Conservation (phyloP, 2,113 vertebrate species). For the Hucho hucho region DNA sequence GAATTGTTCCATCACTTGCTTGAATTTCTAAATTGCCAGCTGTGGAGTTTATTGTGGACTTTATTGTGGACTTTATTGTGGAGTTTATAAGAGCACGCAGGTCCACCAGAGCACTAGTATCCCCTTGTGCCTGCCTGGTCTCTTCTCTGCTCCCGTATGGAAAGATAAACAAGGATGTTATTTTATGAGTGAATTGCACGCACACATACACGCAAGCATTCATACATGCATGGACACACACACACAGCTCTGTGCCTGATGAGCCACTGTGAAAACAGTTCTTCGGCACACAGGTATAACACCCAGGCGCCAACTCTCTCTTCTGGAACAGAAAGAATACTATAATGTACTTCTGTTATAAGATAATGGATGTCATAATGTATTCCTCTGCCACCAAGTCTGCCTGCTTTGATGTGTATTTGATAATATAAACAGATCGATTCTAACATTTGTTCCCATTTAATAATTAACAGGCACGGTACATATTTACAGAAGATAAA, state of each 20-base stretch:
- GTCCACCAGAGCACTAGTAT: neutral
- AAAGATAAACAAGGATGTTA: neutral
- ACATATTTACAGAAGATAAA: constrained; percentile 13
- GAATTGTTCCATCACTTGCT: too few relatives aligned
- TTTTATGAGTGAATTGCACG: neutral
- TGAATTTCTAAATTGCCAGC: too few relatives aligned
- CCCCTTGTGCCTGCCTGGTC: neutral
- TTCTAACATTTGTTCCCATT: constrained; percentile 16
- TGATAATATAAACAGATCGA: constrained; percentile 27
- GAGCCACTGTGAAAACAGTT: neutral
- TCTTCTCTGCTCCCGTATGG: neutral
- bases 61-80: too few relatives aligned
- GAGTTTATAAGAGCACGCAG: too few relatives aligned
- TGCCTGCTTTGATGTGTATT: constrained; percentile 40
- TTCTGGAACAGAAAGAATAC: too few relatives aligned
- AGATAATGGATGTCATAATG: constrained; percentile 2
- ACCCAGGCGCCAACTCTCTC: neutral
- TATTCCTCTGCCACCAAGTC: constrained; percentile 26
- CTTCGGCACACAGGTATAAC: constrained; percentile 25
- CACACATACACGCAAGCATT: neutral
- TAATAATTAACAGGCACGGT: constrained; percentile 42
- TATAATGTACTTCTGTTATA: too few relatives aligned
- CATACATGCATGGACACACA: neutral
- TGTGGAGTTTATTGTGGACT: too few relatives aligned
- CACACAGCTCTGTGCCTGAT: neutral